Percentiles rank a stretch among this genome's conserved stretches.
These are phyloP conservation scores for Cantharis flavilabris DNA, from an alignment of 2,888 invertebrate genomes.

Conservation along the genomic window DNA sequence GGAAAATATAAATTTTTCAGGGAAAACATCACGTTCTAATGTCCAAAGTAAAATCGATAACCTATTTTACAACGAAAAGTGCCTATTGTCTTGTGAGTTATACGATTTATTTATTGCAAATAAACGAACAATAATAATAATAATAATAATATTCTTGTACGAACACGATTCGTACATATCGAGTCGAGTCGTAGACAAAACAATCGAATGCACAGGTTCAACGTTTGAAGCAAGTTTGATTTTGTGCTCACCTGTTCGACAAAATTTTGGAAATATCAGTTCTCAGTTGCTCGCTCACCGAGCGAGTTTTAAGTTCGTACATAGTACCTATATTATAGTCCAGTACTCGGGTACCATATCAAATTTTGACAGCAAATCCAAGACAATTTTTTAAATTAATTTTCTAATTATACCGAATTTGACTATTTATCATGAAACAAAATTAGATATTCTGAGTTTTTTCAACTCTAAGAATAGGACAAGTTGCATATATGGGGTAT, in stretches of 20 bases:
- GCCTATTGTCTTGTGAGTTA: neutral
- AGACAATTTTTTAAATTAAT: neutral
- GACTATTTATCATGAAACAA: conserved; percentile 11
- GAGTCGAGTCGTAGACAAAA: neutral
- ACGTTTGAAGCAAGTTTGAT: neutral
- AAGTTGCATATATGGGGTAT: conserved; percentile 34
- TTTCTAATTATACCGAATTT: neutral
- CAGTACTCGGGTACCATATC: neutral
- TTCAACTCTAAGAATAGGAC: conserved; percentile 31
- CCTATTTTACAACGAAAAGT: neutral
- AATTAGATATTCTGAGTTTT: conserved; percentile 16
- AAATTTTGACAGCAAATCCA: neutral
- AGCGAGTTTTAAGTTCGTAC: neutral
- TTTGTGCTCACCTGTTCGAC: neutral
- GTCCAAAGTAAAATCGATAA: neutral
- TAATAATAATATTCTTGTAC: neutral
- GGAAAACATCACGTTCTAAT: neutral
- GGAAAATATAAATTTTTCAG: neutral
- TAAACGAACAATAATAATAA: neutral
- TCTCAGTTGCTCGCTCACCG: neutral
- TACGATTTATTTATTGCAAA: neutral
- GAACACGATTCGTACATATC: neutral
- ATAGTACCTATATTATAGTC: neutral
- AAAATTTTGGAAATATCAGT: neutral
- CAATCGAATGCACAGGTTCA: neutral